These are phyloP conservation scores for Phenganax stokvisi DNA, from an alignment of 92 coral and sea anemone genomes.

Conservation along the genomic window DNA sequence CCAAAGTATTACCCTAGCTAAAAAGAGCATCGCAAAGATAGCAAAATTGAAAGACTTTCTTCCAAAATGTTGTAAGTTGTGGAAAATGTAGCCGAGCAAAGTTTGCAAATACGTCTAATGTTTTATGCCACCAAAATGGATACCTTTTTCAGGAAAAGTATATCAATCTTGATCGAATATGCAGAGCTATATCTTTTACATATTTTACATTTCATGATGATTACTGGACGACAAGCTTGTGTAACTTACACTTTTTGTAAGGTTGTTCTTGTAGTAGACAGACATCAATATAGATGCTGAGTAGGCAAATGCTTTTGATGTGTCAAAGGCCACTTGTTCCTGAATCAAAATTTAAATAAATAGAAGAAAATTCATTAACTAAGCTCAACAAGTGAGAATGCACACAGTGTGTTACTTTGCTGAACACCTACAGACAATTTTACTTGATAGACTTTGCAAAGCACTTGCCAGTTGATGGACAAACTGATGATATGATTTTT, in stretches of 20 bases:
- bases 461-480: not conserved
- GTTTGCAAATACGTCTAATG: no score
- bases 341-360: not conserved
- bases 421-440: no score
- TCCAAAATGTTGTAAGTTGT: no score
- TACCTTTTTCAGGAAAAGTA: no score
- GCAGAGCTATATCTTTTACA: no score
- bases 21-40: not conserved
- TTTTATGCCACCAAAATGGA: no score
- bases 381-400: not conserved
- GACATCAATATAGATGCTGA: not conserved
- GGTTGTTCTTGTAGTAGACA: not conserved
- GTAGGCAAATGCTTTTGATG: constrained; percentile 34
- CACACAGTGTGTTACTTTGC: not conserved
- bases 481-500: not conserved
- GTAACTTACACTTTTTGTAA: constrained; percentile 4
- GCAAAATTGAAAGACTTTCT: not conserved
- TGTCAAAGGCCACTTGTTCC: constrained; percentile 26
- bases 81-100: no score
- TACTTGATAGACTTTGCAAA: not conserved
- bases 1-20: no score
- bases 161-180: no score
- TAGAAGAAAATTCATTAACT: not conserved
- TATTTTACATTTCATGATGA: not conserved
- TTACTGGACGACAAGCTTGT: not conserved